These are phyloP conservation scores for Mantis religiosa DNA, from an alignment of 2,888 invertebrate genomes.

Conservation along the genomic window DNA sequence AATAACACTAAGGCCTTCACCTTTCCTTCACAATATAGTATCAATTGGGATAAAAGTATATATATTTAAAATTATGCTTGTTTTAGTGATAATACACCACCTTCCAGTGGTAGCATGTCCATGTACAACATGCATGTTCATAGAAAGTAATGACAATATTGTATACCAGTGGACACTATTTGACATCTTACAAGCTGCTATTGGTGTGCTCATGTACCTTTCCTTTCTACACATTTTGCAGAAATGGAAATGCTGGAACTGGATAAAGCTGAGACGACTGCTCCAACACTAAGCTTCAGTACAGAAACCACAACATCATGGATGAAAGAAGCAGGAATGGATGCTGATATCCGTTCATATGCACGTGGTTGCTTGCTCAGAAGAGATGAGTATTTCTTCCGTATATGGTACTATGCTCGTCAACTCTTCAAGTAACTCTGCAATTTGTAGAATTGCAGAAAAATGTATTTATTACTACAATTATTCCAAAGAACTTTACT, in stretches of 20 bases:
- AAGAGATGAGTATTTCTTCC: constrained; percentile 93
- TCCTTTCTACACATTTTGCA: constrained; percentile 31
- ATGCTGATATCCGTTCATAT: constrained; percentile 87
- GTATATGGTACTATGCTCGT: constrained; percentile 84
- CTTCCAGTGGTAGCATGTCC: too few relatives aligned
- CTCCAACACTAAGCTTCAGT: constrained; percentile 70
- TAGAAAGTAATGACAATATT: too few relatives aligned
- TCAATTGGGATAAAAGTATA: too few relatives aligned
- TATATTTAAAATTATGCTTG: too few relatives aligned
- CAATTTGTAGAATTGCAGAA: neutral
- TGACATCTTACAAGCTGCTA: neutral
- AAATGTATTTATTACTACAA: neutral
- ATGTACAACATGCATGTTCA: too few relatives aligned
- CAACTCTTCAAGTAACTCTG: constrained; percentile 69
- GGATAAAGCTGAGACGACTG: constrained; percentile 69
- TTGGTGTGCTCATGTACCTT: neutral
- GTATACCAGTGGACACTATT: too few relatives aligned
- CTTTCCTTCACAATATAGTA: too few relatives aligned
- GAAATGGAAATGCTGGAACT: constrained; percentile 56
- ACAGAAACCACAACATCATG: constrained; percentile 92
- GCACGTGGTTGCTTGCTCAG: constrained; percentile 79
- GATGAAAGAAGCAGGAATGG: constrained; percentile 90
- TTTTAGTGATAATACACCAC: too few relatives aligned
- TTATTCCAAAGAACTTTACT: neutral
- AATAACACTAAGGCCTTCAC: too few relatives aligned